Conservation (phyloP, 2,113 vertebrate genomes). For the Antechinus stuartii region DNA sequence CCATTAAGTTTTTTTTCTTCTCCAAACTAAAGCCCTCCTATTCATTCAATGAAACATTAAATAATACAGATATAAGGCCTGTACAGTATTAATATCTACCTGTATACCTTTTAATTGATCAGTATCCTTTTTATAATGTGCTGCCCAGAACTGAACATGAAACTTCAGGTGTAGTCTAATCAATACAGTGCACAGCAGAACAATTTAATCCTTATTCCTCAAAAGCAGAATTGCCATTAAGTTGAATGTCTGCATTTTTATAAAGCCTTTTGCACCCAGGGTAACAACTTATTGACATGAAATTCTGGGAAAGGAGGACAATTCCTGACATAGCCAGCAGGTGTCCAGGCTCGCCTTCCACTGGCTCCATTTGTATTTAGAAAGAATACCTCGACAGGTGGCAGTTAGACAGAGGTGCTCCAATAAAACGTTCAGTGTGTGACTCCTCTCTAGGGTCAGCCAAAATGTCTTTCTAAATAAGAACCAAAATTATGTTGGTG, state of each 20-base stretch:
- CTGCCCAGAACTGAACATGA: neutral
- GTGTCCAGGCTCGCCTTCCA: neutral
- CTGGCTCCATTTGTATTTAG: neutral
- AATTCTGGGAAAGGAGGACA: neutral
- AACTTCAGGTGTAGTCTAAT: neutral
- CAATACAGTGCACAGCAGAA: neutral
- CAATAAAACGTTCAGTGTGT: no score
- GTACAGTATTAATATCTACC: neutral
- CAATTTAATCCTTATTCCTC: neutral
- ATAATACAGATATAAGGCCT: neutral
- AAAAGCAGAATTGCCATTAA: neutral
- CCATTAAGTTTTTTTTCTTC: neutral
- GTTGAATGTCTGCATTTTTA: neutral
- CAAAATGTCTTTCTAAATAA: neutral
- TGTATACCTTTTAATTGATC: neutral
- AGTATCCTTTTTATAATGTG: neutral
- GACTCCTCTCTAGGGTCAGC: neutral
- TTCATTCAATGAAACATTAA: neutral
- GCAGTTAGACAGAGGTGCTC: neutral
- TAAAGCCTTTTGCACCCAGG: neutral
- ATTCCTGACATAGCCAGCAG: neutral
- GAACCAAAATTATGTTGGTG: neutral
- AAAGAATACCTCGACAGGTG: fast-evolving
- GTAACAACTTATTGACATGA: neutral
- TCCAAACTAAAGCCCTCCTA: neutral